Base-by-base conservation (phyloP, 1,140 invertebrate species). In the Harpegnathos saltator region DNA sequence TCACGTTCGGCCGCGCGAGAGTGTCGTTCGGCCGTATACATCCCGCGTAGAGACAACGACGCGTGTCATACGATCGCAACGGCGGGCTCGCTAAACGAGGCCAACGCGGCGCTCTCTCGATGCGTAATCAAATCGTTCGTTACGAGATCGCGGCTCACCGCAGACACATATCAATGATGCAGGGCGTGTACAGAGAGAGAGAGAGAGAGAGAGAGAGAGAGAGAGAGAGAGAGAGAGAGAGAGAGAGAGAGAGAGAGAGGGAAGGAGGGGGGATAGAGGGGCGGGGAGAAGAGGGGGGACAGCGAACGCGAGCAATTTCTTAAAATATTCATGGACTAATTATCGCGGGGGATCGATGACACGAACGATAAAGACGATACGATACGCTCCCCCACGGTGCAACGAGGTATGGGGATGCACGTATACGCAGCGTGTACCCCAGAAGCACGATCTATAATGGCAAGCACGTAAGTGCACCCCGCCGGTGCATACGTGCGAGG, bases 241-340 rank as follows among this genome's bases (percentile, higher is more conserved):
- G 7, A 9, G 3, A 44, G 38, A 44, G 38, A 44, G 3, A 44
- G 38, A 1, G 38, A 44, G 4, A 44, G 3, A 44, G 7, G 38
- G 7, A 11, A 9, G 7, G 38, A 11, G 38, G 11, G 38, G 38
- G 33, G 33, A 33, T 1, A 33, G 33, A 33, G 7, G 7, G n/a
- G n/a, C n/a, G n/a, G n/a, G n/a, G n/a, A n/a, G n/a, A n/a, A n/a
- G n/a, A n/a, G n/a, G n/a, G n/a, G n/a, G n/a, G n/a, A n/a, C 29
- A 33, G 33, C 24, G 65, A 68, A 19, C 63, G 29, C 29, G 38
- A 44, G 65, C 50, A 68, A 44, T 80, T 80, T 56, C 75, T 71
- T 80, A 24, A 80, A 80, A 71, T 80, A 80, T 80, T 69, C 52
- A 80, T 69, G 33, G 52, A 69, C 75, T 80, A 58, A 80, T 80